Conservation (phyloP, 92 coral and sea anemone species). For the Blastomussa wellsi region DNA sequence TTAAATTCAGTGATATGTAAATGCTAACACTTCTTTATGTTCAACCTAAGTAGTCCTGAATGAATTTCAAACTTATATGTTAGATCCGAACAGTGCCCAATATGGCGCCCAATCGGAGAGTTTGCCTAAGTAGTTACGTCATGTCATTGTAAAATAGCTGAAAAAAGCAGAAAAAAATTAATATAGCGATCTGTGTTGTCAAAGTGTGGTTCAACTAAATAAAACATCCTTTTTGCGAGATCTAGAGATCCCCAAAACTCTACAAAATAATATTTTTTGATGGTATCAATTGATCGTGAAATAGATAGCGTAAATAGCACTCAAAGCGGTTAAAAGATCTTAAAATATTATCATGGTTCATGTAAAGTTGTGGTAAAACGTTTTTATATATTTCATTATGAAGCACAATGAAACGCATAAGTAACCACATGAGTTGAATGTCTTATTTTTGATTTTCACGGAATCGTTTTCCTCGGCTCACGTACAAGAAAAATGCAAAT, state of each 20-base stretch:
- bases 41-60: background rate
- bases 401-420: background rate
- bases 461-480: background rate
- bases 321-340: background rate
- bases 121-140: too few relatives aligned
- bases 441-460: background rate
- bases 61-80: too few relatives aligned
- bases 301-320: background rate
- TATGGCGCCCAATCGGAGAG: too few relatives aligned
- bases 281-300: background rate
- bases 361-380: background rate
- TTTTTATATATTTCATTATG: background rate
- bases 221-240: too few relatives aligned
- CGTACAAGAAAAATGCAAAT: background rate
- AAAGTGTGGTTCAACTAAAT: too few relatives aligned
- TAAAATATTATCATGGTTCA: background rate
- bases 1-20: background rate
- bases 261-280: background rate
- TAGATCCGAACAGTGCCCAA: too few relatives aligned
- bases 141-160: too few relatives aligned
- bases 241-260: background rate
- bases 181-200: too few relatives aligned
- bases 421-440: background rate
- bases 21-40: background rate
- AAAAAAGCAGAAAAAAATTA: too few relatives aligned